Evolutionary conservation across 1,140 invertebrate genomes (phyloP), one percentile per base, ranked within the genome.

Genomic region (Drosophila nasuta): DNA sequence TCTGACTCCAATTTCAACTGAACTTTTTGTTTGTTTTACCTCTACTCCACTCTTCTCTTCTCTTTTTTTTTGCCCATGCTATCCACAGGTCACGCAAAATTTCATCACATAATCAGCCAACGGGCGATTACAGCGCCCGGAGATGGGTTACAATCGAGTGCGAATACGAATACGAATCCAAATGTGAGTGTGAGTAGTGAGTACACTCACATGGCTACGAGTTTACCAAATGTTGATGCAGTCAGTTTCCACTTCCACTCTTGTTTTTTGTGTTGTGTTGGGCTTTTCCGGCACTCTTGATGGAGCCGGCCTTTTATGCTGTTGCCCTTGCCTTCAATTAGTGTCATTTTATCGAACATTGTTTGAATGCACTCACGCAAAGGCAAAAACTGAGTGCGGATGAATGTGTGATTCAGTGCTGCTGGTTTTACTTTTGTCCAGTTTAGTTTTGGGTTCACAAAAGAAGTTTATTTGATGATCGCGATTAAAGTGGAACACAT

Each of bases 241-340:
- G 77, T 57, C 82, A 76, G 77, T 87, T 82, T 82, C 79, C 82
- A 66, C 67, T 38, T 67, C 66, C 69, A 51, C 62, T 38, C 51
- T 64, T 66, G 33, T 75, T 65, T 57, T 51, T 38, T 78, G 62
- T 33, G 1, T 33, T 33, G 46, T 56, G 35, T 17, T 52, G 45
- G 20, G 81, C 77, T 82, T 90, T 82, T 91, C 82, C 80, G 83
- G 81, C 77, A 70, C 30, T 48, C 38, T 33, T 59, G 57, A 52
- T 66, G 60, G 49, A 54, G 6, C 38, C 20, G 69, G 52, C 54
- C 64, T 77, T 73, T 77, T 77, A 49, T 77, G 70, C 71, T 75
- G 78, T 76, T 91, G 89, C 85, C 90, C 90, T 91, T 91, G 90
- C 76, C 46, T 60, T 49, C 89, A 90, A 91, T 91, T 91, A 90